Evolutionary conservation across 1,140 invertebrate species (phyloP), one percentile per base, ranked within the genome.

Genomic region (Chrysopa pallens): DNA sequence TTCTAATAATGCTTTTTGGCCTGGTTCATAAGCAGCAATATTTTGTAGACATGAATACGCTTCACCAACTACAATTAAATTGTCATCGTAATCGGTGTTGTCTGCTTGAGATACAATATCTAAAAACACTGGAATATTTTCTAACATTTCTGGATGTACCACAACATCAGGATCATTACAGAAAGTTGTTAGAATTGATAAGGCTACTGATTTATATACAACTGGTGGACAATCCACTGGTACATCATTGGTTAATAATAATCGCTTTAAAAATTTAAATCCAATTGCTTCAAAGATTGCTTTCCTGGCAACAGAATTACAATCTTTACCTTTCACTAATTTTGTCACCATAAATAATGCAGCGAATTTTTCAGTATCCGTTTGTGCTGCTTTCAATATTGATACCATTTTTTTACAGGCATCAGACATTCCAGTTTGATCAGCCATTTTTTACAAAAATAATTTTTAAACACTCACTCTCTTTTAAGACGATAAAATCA

Each of bases 291-390:
- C 81, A 53, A 91, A 90, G 0, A 92, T 62, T n/a, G 79, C 64
- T 52, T 78, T 79, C 52, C 84, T 85, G 7, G 74, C 71, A 8
- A 63, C 59, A 2, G 74, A 57, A 44, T 74, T 76, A 52, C 84
- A 82, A 49, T 88, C 78, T 52, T 80, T 80, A 42, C 73, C 75
- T 58, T 85, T 84, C 6, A 89, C 74, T 39, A 89, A 55, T 60
- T 91, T 90, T 1, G 86, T 88, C 23, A 91, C 84, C 76, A 91
- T 80, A 56, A 91, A 88, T 2, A 92, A 65, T 1, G 79, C 84
- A 6, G 87, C 86, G 61, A 92, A 88, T 62, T 89, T 91, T 63
- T 92, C 86, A 0, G 84, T 90, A 60, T 91, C 87, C 51, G 72
- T 81, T 43, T 72, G 72, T 1, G 85, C 81, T 51, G 70, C 70